These are phyloP conservation scores for Pterocles orientalis DNA, from an alignment of 2,113 vertebrate species.

Conservation along the genomic window DNA sequence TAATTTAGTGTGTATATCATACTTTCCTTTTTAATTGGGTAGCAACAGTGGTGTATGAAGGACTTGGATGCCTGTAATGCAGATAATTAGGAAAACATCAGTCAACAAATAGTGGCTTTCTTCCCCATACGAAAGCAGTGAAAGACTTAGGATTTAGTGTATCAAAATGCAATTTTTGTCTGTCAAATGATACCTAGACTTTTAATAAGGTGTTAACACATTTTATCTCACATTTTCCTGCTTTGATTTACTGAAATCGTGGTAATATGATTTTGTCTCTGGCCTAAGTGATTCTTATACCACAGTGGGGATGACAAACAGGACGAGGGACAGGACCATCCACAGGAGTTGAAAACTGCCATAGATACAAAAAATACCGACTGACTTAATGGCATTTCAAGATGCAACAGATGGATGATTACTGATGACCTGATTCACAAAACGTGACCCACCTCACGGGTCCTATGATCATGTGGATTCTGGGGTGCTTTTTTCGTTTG, in stretches of 20 bases:
- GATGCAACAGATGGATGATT: not conserved
- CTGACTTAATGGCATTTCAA: not conserved
- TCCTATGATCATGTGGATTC: not conserved
- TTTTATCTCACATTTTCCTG: not conserved
- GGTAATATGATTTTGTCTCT: not conserved
- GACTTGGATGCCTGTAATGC: not conserved
- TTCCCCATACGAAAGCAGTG: not conserved
- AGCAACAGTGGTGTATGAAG: not conserved
- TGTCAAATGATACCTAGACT: not conserved
- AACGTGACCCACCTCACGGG: fast-evolving
- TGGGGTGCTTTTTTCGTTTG: fast-evolving
- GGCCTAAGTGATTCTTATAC: not conserved
- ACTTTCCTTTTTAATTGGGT: not conserved
- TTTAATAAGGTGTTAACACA: not conserved
- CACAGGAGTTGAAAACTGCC: not conserved
- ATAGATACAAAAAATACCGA: not conserved
- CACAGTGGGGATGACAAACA: not conserved
- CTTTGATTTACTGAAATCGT: not conserved
- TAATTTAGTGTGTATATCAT: not conserved
- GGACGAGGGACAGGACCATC: not conserved
- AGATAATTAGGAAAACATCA: not conserved
- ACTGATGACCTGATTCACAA: not conserved
- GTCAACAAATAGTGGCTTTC: not conserved
- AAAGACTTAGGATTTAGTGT: not conserved
- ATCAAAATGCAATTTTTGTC: not conserved